Conservation (phyloP, 2,888 invertebrate species). For the Catocala fraxini region DNA sequence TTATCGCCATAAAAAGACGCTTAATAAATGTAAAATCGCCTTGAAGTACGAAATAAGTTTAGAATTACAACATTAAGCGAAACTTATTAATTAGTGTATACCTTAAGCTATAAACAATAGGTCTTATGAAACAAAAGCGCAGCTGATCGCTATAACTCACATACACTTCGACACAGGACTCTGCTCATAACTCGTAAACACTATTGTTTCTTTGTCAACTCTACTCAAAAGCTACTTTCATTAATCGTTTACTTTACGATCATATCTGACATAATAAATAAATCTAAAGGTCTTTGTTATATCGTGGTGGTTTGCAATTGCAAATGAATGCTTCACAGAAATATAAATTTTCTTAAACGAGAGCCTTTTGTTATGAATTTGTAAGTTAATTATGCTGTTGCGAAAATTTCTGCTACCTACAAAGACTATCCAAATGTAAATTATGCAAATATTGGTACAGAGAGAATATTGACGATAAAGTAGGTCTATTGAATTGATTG, state of each 20-base stretch:
- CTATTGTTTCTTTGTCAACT: conserved; percentile 76
- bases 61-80: no score
- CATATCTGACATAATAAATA: conserved; percentile 57
- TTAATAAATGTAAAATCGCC: no score
- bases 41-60: no score
- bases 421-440: background rate
- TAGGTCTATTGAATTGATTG: background rate
- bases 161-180: conserved; percentile 54
- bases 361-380: conserved; percentile 12
- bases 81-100: background rate
- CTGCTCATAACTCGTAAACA: conserved; percentile 64
- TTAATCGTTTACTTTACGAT: conserved; percentile 76
- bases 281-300: conserved; percentile 33
- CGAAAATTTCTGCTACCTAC: background rate
- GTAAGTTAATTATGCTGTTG: background rate
- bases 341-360: conserved; percentile 6
- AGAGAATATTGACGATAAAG: conserved; percentile 1
- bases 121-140: conserved; percentile 40
- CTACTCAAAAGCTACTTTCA: conserved; percentile 66
- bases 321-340: conserved; percentile 20
- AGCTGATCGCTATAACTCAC: conserved; percentile 69
- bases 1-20: background rate
- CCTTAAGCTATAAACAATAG: conserved; percentile 4
- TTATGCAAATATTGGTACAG: background rate
- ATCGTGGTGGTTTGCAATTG: conserved; percentile 14